A percentile compares a stretch with the other conserved stretches of the same genome.
Evolutionary conservation across 1,140 invertebrate genomes (phyloP).

Genomic region (Hestina assimilis): DNA sequence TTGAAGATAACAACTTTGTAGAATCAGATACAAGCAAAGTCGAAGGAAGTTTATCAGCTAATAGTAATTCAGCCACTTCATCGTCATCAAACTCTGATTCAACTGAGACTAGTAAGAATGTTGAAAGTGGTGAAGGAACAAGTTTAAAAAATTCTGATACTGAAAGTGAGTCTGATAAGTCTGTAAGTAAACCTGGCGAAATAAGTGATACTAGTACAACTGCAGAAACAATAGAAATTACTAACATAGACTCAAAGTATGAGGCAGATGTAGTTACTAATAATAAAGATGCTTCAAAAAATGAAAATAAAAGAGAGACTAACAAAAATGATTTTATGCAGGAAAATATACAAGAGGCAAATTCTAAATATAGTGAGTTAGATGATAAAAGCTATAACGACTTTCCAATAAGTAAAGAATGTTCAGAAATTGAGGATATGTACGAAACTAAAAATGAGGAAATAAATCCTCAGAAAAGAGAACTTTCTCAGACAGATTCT

Average conservation of each 20-base stretch:
- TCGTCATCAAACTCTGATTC: conserved; percentile 29
- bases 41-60: conserved; percentile 36
- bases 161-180: conserved; percentile 24
- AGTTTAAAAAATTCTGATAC: conserved; percentile 31
- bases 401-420: conserved; percentile 8
- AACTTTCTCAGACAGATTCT: conserved; percentile 26
- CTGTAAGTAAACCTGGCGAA: conserved; percentile 18
- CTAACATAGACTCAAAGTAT: conserved; percentile 19
- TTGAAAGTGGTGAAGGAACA: conserved; percentile 28
- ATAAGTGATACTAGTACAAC: conserved; percentile 19
- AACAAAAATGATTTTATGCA: conserved; percentile 31
- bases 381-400: conserved; percentile 16
- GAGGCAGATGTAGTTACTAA: conserved; percentile 19
- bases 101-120: conserved; percentile 34
- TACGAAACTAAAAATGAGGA: conserved; percentile 38
- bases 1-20: conserved; percentile 52
- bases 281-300: conserved; percentile 34
- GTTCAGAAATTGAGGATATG: conserved; percentile 40
- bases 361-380: conserved; percentile 4
- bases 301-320: conserved; percentile 56
- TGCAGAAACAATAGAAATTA: conserved; percentile 11
- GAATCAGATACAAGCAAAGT: conserved; percentile 56
- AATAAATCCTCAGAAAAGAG: conserved; percentile 38
- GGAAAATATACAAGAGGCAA: conserved; percentile 10
- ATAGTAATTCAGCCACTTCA: conserved; percentile 35